Evolutionary conservation across 2,113 vertebrate genomes (phyloP).

Genomic region (Salvator merianae): DNA sequence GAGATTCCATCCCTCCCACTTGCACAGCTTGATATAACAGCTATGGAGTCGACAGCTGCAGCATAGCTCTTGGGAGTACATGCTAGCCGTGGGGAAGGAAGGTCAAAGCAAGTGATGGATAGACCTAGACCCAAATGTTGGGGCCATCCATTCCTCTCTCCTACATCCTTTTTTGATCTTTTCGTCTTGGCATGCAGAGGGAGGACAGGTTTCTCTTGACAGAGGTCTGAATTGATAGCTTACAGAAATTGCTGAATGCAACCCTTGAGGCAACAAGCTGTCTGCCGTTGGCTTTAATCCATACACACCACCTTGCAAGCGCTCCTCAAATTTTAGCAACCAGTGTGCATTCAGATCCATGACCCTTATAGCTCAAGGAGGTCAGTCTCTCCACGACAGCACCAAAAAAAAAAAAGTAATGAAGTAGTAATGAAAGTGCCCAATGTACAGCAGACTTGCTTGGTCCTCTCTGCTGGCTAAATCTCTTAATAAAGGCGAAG

Average conservation of each 20-base stretch:
- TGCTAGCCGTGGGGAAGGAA: background rate
- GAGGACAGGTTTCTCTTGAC: no score
- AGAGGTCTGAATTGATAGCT: no score
- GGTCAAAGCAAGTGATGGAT: background rate
- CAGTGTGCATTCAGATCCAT: background rate
- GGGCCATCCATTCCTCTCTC: background rate
- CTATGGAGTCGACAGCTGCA: no score
- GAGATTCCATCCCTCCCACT: no score
- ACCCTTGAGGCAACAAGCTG: background rate
- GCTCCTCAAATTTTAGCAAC: background rate
- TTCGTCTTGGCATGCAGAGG: background rate
- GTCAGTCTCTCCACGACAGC: background rate
- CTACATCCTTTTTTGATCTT: background rate
- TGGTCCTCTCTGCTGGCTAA: constrained; percentile 40
- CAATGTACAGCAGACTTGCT: constrained; percentile 8
- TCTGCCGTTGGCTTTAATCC: background rate
- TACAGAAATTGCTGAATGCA: no score
- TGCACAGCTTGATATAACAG: no score
- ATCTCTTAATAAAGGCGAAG: constrained; percentile 46
- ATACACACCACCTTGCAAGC: background rate
- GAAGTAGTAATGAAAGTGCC: constrained; percentile 35
- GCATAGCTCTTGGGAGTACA: no score
- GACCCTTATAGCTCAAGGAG: background rate
- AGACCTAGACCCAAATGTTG: no score
- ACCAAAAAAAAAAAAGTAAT: background rate